Evolutionary conservation across 2,113 vertebrate genomes (phyloP), one percentile per base, ranked within the genome.

Genomic region (Pagrus major): DNA sequence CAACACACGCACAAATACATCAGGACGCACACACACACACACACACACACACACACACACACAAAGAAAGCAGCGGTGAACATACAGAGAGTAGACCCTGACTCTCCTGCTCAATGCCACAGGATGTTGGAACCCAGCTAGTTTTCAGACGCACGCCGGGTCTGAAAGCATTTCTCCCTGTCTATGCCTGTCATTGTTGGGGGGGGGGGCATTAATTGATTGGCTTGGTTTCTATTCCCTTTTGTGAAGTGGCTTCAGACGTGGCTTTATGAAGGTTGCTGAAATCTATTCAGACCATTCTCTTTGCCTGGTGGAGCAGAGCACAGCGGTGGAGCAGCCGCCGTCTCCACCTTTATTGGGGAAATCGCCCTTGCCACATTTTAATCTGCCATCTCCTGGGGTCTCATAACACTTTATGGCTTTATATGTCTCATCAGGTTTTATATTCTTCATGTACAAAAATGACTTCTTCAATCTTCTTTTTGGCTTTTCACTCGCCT

Each of bases 121-220:
- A 72, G 69, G 61, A 85, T 52, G 76, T 37, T 77, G 75, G 84
- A 82, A 78, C 83, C 85, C 86, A 80, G 77, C 60, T 75, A 89
- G 88, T 88, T 85, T n/a, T 87, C 44, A 86, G 84, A 80, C 74
- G 8, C 70, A 68, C 66, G 83, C 82, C 75, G 6, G 74, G 56
- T 82, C 88, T 93, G 89, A 93, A 93, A 92, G 90, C 88, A 74
- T 89, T 87, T 90, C 76, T 80, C 54, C 80, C 58, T 25, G 66
- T 76, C 85, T 77, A 9, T 83, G 66, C 77, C 71, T 18, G 59
- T 83, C 72, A 86, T 84, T 85, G 74, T 84, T 51, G 84, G 76
- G n/a, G 71, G 72, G 81, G n/a, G 71, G 72, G 81, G 78, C 88
- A 88, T 91, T 91, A 89, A 93, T 93, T 93, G 94, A 94, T 94